These are phyloP conservation scores for Corythornis leucogaster DNA, from an alignment of 2,797 vertebrate species.

Conservation along the genomic window DNA sequence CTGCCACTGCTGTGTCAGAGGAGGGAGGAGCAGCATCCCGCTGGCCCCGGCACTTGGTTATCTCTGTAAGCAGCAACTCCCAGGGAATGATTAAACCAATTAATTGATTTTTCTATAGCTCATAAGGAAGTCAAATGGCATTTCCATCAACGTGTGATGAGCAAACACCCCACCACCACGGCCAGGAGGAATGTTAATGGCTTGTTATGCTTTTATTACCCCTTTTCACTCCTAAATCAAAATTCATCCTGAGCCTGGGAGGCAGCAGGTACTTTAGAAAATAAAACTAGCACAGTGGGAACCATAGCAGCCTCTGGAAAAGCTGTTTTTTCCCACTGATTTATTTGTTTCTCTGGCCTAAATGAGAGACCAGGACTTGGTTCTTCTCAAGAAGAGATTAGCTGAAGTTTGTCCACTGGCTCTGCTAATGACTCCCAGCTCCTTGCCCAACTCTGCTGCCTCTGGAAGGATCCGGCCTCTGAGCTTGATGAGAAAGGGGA, in stretches of 20 bases:
- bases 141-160: slow-evolving; percentile 52
- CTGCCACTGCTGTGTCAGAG: rapidly evolving
- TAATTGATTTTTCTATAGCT: slow-evolving; percentile 71
- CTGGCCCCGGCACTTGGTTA: neutral
- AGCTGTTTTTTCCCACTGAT: neutral
- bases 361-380: neutral
- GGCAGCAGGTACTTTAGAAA: slow-evolving; percentile 47
- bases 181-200: slow-evolving; percentile 11
- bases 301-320: neutral
- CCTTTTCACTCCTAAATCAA: slow-evolving; percentile 52
- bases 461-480: rapidly evolving
- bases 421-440: neutral
- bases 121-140: slow-evolving; percentile 42
- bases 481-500: neutral
- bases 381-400: neutral
- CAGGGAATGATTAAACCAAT: slow-evolving; percentile 63
- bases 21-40: neutral
- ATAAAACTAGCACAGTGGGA: slow-evolving; percentile 35
- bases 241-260: neutral
- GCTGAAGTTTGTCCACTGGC: neutral
- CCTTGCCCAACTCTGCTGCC: neutral
- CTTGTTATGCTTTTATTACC: slow-evolving; percentile 40
- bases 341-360: slow-evolving; percentile 25
- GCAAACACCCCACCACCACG: neutral
- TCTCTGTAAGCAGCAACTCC: neutral